Conservation (phyloP, 2,113 vertebrate genomes). For the Vireo altiloquus region DNA sequence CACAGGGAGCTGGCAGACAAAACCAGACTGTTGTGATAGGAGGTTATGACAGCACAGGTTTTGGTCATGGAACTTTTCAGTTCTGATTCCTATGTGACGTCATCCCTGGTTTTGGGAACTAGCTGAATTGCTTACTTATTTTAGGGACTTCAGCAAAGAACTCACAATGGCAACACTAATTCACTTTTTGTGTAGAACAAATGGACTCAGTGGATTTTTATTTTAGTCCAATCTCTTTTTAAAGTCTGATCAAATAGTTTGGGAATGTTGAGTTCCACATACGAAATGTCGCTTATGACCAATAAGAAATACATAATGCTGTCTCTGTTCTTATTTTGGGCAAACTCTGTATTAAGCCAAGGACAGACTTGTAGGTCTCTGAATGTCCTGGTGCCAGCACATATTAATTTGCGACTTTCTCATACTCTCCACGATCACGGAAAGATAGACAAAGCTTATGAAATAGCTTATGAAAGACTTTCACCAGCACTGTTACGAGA, state of each 20-base stretch:
- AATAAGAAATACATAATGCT: conserved; percentile 19
- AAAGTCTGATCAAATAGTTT: conserved; percentile 44
- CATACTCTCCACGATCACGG: not conserved
- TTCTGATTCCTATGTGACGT: not conserved
- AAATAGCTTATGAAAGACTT: not conserved
- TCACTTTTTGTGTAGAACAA: not conserved
- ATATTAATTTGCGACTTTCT: not conserved
- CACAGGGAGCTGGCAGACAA: not conserved
- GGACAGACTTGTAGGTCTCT: not conserved
- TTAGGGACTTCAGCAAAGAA: not conserved
- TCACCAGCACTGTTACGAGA: not conserved
- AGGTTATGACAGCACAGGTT: not conserved
- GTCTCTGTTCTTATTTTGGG: conserved; percentile 29
- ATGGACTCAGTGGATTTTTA: conserved; percentile 1
- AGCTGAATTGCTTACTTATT: not conserved
- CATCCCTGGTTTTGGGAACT: not conserved
- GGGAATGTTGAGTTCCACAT: conserved; percentile 16
- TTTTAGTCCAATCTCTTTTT: not conserved
- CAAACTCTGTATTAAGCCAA: not conserved
- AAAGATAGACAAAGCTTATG: not conserved
- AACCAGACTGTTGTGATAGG: not conserved
- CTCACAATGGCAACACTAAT: not conserved
- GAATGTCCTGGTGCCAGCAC: not conserved
- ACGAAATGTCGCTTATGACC: not conserved
- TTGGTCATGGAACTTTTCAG: not conserved